Percentiles rank a stretch among this genome's conserved stretches.
phyloP scores from a whole-genome alignment of 2,888 invertebrate genomes.

The Apodemia hepburni region DNA sequence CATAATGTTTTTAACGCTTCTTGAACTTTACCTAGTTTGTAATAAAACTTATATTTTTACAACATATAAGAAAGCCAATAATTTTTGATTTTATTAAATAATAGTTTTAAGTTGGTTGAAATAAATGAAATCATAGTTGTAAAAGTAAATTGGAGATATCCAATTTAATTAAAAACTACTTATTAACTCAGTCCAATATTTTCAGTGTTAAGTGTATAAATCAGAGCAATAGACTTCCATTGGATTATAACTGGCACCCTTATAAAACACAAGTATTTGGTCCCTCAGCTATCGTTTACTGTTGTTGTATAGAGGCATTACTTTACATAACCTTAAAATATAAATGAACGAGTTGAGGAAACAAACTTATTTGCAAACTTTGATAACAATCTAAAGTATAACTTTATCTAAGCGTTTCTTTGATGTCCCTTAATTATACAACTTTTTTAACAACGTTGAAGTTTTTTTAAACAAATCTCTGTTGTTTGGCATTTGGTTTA shows the following conservation, averaged over 20 bases:
- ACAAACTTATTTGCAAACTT: conserved; percentile 36
- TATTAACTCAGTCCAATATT: neutral
- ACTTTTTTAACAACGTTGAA: conserved; percentile 68
- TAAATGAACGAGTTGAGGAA: conserved; percentile 12
- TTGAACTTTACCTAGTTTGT: too few relatives aligned
- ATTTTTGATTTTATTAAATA: too few relatives aligned
- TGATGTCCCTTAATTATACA: conserved; percentile 78
- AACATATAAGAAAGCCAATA: too few relatives aligned
- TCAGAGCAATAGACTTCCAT: neutral
- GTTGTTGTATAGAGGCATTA: neutral
- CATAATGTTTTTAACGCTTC: too few relatives aligned
- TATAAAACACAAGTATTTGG: neutral
- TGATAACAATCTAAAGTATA: conserved; percentile 74
- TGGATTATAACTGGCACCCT: neutral
- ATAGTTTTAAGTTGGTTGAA: too few relatives aligned
- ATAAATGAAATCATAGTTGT: too few relatives aligned
- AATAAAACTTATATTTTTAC: too few relatives aligned
- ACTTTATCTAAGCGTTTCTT: conserved; percentile 70
- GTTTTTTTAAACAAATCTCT: conserved; percentile 38
- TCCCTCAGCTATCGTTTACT: neutral
- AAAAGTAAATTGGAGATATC: too few relatives aligned
- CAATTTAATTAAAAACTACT: too few relatives aligned
- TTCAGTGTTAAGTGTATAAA: neutral
- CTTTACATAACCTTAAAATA: conserved; percentile 6
- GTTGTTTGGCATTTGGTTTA: conserved; percentile 12